phyloP scores from a whole-genome alignment of 2,113 vertebrate genomes.

The Galeopterus variegatus region DNA sequence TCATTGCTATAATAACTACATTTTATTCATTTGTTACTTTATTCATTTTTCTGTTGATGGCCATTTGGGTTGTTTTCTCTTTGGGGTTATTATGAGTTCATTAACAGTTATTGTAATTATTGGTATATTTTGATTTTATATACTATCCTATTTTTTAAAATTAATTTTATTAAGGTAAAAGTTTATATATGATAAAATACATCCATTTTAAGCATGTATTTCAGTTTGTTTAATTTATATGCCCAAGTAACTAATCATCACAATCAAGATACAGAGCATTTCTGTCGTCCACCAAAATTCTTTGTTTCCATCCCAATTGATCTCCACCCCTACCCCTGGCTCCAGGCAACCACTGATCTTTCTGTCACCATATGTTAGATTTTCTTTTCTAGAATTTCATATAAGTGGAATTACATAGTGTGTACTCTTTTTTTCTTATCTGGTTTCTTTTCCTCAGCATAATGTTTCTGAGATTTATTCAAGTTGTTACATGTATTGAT shows the following conservation, averaged over 20 bases:
- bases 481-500: not conserved
- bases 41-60: not conserved
- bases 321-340: not conserved
- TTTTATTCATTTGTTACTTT: slow-evolving; percentile 53
- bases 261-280: not conserved
- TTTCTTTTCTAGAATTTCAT: not conserved
- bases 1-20: not conserved
- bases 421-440: not conserved
- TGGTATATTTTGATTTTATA: not conserved
- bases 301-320: not conserved
- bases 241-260: not conserved
- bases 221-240: slow-evolving; percentile 23
- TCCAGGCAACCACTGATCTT: not conserved
- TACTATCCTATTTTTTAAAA: slow-evolving; percentile 21
- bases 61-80: slow-evolving; percentile 22
- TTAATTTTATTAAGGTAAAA: not conserved
- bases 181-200: not conserved
- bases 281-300: not conserved
- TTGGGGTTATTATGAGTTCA: not conserved
- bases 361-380: not conserved
- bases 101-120: slow-evolving; percentile 19
- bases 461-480: slow-evolving; percentile 35
- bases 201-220: not conserved
- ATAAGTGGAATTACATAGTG: not conserved
- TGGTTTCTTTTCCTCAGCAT: slow-evolving; percentile 4